phyloP scores from a whole-genome alignment of 2,888 invertebrate species.

The Deilephila elpenor region DNA sequence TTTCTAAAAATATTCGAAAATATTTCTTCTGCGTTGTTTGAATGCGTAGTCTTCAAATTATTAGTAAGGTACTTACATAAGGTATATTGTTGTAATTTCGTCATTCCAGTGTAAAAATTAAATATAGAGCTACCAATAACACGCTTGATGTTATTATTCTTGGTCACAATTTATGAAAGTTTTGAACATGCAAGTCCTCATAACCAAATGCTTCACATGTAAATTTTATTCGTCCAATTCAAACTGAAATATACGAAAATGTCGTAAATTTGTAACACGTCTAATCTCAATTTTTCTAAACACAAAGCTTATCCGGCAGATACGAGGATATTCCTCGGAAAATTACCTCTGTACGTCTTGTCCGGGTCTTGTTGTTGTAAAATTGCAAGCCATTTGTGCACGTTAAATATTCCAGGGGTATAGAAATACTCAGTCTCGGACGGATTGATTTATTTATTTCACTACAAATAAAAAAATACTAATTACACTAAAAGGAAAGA shows the following conservation, averaged over 20 bases:
- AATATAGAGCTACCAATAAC: too few species aligned
- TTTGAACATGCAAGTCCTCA: too few species aligned
- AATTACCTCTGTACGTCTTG: conserved; percentile 13
- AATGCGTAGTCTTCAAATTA: too few species aligned
- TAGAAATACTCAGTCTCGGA: not conserved
- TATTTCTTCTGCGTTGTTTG: too few species aligned
- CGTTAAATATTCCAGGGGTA: conserved; percentile 10
- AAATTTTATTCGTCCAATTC: not conserved
- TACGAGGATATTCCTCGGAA: not conserved
- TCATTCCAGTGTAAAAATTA: too few species aligned
- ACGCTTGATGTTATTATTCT: too few species aligned
- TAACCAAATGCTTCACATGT: too few species aligned
- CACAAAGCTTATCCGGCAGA: not conserved
- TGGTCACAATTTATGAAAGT: too few species aligned
- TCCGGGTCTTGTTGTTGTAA: not conserved
- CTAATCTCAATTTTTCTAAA: not conserved
- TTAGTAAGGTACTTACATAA: too few species aligned
- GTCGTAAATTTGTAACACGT: not conserved
- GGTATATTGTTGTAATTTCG: too few species aligned
- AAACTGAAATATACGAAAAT: not conserved
- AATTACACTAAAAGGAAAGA: too few species aligned
- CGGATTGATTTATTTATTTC: not conserved
- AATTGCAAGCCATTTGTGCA: conserved; percentile 11
- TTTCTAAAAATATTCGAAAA: too few species aligned
- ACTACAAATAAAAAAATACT: not conserved